Conservation (phyloP, 2,797 vertebrate species). For the Rachycentron canadum region DNA sequence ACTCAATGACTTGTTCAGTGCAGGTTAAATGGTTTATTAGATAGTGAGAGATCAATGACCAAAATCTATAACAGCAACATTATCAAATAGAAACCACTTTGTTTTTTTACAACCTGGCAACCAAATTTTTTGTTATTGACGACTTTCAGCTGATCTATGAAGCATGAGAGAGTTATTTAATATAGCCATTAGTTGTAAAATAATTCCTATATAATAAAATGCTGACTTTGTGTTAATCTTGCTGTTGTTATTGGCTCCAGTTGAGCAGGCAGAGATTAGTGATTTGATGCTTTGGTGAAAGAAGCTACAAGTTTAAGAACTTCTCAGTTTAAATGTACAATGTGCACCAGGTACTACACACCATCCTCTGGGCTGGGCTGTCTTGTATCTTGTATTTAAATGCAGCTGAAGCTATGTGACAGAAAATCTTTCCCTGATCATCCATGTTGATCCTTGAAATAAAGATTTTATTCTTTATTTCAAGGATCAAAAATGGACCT, state of each 20-base stretch:
- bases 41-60: not conserved
- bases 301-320: not conserved
- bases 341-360: not conserved
- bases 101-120: not conserved
- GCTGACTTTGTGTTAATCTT: not conserved
- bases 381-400: slow-evolving; percentile 11
- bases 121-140: not conserved
- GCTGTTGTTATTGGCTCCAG: not conserved
- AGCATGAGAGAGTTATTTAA: not conserved
- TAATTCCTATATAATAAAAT: not conserved
- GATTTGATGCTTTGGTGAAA: not conserved
- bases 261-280: not conserved
- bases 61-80: not conserved
- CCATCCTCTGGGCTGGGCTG: not conserved
- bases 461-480: not conserved
- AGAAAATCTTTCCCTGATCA: too few relatives aligned
- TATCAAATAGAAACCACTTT: not conserved
- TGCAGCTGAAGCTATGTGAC: not conserved
- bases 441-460: not conserved
- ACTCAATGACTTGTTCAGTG: not conserved
- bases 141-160: not conserved
- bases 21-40: not conserved
- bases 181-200: not conserved
- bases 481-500: too few relatives aligned
- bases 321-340: not conserved